phyloP scores from a whole-genome alignment of 2,113 vertebrate species.

The Onychostoma macrolepis region DNA sequence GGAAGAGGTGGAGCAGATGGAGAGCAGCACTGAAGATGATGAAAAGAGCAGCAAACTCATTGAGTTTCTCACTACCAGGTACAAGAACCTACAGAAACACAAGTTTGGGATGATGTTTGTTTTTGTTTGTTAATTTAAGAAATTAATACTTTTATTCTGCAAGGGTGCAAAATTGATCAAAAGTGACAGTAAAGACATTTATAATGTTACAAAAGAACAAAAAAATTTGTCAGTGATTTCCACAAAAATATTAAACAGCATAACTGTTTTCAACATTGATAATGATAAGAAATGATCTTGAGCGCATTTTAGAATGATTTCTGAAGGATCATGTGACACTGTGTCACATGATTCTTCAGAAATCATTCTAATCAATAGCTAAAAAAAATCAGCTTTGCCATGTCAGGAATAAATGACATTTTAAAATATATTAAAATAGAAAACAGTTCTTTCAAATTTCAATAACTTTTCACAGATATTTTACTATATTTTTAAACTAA shows the following conservation, averaged over 20 bases:
- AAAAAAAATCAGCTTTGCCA: background rate
- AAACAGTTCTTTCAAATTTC: background rate
- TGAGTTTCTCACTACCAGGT: constrained; percentile 97
- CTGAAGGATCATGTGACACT: background rate
- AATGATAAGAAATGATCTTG: background rate
- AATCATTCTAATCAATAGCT: too few relatives aligned
- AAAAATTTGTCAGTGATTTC: background rate
- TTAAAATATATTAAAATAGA: too few relatives aligned
- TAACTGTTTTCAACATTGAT: background rate
- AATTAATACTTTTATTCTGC: too few relatives aligned
- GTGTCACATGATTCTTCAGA: too few relatives aligned
- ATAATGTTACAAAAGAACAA: too few relatives aligned
- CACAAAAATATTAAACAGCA: background rate
- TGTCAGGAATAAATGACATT: background rate
- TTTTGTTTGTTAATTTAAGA: too few relatives aligned
- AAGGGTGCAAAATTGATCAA: too few relatives aligned
- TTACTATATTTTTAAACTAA: background rate
- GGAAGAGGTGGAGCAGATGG: constrained; percentile 83
- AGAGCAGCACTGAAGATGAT: constrained; percentile 81
- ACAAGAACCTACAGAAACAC: background rate
- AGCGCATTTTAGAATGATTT: background rate
- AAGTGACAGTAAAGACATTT: too few relatives aligned
- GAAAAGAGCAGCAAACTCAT: constrained; percentile 97
- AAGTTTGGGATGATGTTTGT: background rate
- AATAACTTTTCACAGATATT: background rate